These are phyloP conservation scores for Scolopax mira DNA, from an alignment of 2,113 vertebrate genomes.

Conservation along the genomic window DNA sequence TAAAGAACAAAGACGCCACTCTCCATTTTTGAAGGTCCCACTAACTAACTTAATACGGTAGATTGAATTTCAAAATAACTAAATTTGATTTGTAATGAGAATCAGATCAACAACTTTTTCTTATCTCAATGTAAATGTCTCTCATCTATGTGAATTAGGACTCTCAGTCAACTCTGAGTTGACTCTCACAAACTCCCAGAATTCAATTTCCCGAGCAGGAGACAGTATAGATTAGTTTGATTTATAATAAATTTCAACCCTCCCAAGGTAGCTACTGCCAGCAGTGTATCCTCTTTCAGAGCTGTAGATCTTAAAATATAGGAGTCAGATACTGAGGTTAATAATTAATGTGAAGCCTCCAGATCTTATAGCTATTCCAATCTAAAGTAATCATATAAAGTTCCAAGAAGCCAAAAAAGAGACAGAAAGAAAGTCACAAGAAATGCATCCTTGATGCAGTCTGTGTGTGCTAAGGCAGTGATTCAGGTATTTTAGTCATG, in stretches of 20 bases:
- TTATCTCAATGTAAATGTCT: slow-evolving; percentile 15
- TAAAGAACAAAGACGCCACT: not conserved
- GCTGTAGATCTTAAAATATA: slow-evolving; percentile 34
- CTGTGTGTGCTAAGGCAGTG: not conserved
- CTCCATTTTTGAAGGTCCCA: not conserved
- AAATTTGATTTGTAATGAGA: slow-evolving; percentile 28
- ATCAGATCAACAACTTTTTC: slow-evolving; percentile 34
- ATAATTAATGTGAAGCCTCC: slow-evolving; percentile 57
- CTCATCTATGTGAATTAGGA: slow-evolving; percentile 7
- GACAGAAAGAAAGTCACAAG: not conserved
- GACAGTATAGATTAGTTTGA: slow-evolving; percentile 51
- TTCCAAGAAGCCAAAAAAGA: slow-evolving; percentile 16
- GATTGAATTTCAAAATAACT: not conserved
- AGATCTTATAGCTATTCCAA: slow-evolving; percentile 23
- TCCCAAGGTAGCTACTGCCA: slow-evolving; percentile 22
- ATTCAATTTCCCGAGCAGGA: slow-evolving; percentile 49
- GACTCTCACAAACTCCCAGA: slow-evolving; percentile 10
- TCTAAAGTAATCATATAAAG: slow-evolving; percentile 27
- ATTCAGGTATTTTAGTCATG: not conserved
- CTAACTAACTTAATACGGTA: not conserved
- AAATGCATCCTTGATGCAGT: not conserved
- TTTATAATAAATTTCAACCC: slow-evolving; percentile 51
- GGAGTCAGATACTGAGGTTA: slow-evolving; percentile 30
- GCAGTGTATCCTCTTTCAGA: slow-evolving; percentile 15
- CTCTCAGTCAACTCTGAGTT: not conserved